Percentiles rank a stretch among this genome's conserved stretches.
Evolutionary conservation across 2,113 vertebrate species (phyloP).

Genomic region (Plecturocebus donacophilus): DNA sequence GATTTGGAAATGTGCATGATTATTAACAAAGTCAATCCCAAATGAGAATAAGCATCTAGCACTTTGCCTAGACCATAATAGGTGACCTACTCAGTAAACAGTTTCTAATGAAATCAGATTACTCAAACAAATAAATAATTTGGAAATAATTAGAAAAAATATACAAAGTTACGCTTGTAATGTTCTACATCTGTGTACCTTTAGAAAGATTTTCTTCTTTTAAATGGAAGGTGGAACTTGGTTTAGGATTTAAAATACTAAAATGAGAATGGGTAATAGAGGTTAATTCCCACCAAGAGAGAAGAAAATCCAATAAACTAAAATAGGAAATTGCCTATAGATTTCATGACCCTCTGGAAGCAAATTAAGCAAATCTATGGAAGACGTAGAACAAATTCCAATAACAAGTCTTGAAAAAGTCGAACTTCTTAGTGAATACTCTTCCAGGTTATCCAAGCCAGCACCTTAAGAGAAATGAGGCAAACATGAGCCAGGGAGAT

Average conservation of each 20-base stretch:
- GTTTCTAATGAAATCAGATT: background rate
- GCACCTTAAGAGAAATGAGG: background rate
- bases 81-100: background rate
- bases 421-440: slow-evolving; percentile 51
- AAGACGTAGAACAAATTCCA: slow-evolving; percentile 57
- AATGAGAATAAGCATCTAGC: background rate
- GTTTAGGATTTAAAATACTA: background rate
- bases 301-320: slow-evolving; percentile 46
- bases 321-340: slow-evolving; percentile 25
- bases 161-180: background rate
- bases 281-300: background rate
- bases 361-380: slow-evolving; percentile 70
- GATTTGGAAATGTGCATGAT: background rate
- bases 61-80: background rate
- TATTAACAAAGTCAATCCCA: background rate
- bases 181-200: background rate
- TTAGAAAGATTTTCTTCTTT: background rate
- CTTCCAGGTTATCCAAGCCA: slow-evolving; percentile 20
- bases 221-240: background rate
- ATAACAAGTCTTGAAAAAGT: slow-evolving; percentile 62
- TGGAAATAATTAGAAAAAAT: background rate
- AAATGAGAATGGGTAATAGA: background rate
- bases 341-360: background rate
- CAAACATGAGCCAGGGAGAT: background rate
- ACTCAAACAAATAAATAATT: slow-evolving; percentile 21